Evolutionary conservation across 2,797 vertebrate species (phyloP).

Genomic region (Champsocephalus gunnari): DNA sequence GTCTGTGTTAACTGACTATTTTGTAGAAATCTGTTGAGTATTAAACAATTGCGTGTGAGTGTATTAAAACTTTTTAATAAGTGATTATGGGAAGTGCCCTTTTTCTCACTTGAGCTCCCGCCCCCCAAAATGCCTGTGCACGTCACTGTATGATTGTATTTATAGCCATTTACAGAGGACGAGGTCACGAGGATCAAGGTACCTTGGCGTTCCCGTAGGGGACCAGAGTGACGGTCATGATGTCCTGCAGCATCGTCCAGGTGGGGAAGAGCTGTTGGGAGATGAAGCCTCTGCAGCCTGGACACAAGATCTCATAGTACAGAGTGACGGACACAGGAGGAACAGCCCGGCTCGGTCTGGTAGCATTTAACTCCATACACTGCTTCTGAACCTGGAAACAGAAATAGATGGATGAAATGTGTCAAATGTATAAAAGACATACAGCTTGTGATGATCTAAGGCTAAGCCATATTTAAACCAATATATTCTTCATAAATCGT

Average conservation of each 20-base stretch:
- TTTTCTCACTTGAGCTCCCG: too few species aligned
- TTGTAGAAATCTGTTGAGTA: too few species aligned
- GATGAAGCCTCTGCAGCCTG: constrained; percentile 85
- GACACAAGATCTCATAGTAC: constrained; percentile 91
- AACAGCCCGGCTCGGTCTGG: constrained; percentile 21
- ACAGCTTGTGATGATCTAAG: too few species aligned
- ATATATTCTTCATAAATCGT: neutral
- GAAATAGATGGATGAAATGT: neutral
- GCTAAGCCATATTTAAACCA: too few species aligned
- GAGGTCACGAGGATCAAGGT: rapidly evolving
- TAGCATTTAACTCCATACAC: constrained; percentile 80
- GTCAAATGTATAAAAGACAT: neutral
- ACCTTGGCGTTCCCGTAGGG: constrained; percentile 91
- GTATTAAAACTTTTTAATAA: too few species aligned
- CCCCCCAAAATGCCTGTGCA: too few species aligned
- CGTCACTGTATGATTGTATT: too few species aligned
- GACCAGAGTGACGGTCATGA: constrained; percentile 88
- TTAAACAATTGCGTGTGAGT: too few species aligned
- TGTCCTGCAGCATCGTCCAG: constrained; percentile 87
- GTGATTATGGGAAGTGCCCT: too few species aligned
- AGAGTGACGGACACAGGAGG: constrained; percentile 84
- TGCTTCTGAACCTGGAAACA: constrained; percentile 80
- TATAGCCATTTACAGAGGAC: neutral
- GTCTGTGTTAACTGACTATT: too few species aligned
- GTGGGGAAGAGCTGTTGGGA: constrained; percentile 86